A percentile compares a stretch with the other conserved stretches of the same genome.
Evolutionary conservation across 2,113 vertebrate species (phyloP).

Genomic region (Dasyprocta punctata): DNA sequence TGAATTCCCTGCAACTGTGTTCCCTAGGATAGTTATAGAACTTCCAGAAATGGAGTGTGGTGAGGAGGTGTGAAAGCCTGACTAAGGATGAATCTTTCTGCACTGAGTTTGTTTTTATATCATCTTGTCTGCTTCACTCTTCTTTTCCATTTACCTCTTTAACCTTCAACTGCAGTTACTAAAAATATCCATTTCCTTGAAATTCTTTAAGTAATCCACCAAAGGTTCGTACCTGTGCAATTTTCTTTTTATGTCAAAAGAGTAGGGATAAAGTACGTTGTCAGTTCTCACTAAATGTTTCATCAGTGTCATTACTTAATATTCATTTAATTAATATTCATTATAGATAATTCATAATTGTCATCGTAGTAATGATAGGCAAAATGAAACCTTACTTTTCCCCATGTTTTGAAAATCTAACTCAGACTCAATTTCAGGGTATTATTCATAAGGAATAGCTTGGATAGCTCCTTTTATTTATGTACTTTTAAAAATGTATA

Average conservation of each 20-base stretch:
- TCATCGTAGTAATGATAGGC: conserved; percentile 79
- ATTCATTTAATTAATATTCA: conserved; percentile 85
- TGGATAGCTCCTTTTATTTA: conserved; percentile 48
- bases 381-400: conserved; percentile 72
- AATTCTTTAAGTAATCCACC: conserved; percentile 46
- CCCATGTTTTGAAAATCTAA: conserved; percentile 70
- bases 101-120: conserved; percentile 27
- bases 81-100: not conserved
- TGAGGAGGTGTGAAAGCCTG: conserved; percentile 48
- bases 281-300: conserved; percentile 81
- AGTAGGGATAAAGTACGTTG: conserved; percentile 65
- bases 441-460: conserved; percentile 21
- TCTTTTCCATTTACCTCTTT: conserved; percentile 53
- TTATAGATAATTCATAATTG: conserved; percentile 83
- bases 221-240: conserved; percentile 21
- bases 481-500: conserved; percentile 5
- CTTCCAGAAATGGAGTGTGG: not conserved
- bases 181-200: conserved; percentile 43
- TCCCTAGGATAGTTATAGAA: not conserved
- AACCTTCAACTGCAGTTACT: conserved; percentile 41
- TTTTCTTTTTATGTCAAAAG: conserved; percentile 62
- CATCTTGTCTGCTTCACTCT: not conserved
- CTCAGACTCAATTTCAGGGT: conserved; percentile 33
- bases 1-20: conserved; percentile 9
- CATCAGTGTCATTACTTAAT: conserved; percentile 82